Evolutionary conservation across 2,888 invertebrate species (phyloP).

Genomic region (Rhagonycha lutea): DNA sequence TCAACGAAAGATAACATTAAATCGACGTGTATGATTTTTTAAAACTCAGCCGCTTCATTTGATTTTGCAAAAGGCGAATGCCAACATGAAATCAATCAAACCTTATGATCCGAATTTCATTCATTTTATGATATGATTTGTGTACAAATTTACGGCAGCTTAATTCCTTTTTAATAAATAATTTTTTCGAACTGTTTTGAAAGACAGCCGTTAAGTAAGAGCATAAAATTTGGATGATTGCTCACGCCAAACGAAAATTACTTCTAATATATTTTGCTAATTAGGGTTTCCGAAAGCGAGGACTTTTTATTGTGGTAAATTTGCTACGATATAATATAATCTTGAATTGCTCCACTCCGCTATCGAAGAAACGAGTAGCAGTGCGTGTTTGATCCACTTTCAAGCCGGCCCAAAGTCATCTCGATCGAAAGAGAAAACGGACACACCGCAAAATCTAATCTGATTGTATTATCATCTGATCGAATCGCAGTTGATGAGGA

Average conservation of each 20-base stretch:
- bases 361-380: not conserved
- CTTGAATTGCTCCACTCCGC: not conserved
- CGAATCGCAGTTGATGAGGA: not conserved
- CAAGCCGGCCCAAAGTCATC: slow-evolving; percentile 39
- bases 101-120: not conserved
- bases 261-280: not conserved
- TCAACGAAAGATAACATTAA: slow-evolving; percentile 31
- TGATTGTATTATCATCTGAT: not conserved
- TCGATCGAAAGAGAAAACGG: slow-evolving; percentile 47
- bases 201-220: not conserved
- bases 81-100: not conserved
- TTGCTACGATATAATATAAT: not conserved
- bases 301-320: not conserved
- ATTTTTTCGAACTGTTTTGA: not conserved
- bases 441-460: slow-evolving; percentile 2
- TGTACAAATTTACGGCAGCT: not conserved
- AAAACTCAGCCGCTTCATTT: slow-evolving; percentile 10
- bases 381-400: not conserved
- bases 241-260: not conserved
- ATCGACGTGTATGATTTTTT: slow-evolving; percentile 15
- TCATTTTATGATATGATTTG: not conserved
- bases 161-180: not conserved
- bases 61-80: not conserved
- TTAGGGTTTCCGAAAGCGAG: not conserved
- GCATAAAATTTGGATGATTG: not conserved